Evolutionary conservation across 2,797 vertebrate species (phyloP).

Genomic region (Lithobates sylvaticus): DNA sequence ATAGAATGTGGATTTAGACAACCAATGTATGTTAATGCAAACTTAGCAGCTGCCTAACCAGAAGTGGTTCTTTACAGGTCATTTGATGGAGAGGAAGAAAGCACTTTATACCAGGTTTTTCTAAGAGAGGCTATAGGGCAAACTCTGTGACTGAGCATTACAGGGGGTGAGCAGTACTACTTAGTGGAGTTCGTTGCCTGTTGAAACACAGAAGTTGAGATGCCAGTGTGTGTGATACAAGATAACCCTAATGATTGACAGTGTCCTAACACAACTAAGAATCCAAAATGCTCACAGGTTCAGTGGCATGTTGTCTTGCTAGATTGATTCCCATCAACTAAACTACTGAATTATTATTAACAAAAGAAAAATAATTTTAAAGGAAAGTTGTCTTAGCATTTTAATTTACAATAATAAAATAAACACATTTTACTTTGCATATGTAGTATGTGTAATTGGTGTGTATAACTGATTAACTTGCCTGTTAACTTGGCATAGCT

Average conservation of each 20-base stretch:
- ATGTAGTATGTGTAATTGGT: no score
- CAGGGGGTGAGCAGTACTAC: constrained; percentile 79
- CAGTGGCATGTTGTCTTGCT: constrained; percentile 32
- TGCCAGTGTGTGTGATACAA: constrained; percentile 70
- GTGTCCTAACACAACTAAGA: constrained; percentile 74
- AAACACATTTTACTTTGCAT: no score
- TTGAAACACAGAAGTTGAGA: constrained; percentile 56
- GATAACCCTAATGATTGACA: constrained; percentile 71
- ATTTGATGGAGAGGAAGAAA: constrained; percentile 88
- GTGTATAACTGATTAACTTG: no score
- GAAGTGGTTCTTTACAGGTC: constrained; percentile 86
- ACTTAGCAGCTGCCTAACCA: constrained; percentile 69
- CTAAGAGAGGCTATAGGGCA: constrained; percentile 90
- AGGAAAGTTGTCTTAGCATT: not conserved
- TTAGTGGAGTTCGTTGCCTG: constrained; percentile 59
- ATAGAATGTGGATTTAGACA: no score
- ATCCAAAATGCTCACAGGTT: not conserved
- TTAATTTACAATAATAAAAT: not conserved
- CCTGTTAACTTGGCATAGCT: no score
- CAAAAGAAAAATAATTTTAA: not conserved
- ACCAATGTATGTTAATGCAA: no score
- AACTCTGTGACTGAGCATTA: constrained; percentile 80
- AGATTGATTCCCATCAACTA: not conserved
- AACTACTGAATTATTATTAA: not conserved
- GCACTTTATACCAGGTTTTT: constrained; percentile 84